These are phyloP conservation scores for Lasiommata megera DNA, from an alignment of 2,888 invertebrate species.

Conservation along the genomic window DNA sequence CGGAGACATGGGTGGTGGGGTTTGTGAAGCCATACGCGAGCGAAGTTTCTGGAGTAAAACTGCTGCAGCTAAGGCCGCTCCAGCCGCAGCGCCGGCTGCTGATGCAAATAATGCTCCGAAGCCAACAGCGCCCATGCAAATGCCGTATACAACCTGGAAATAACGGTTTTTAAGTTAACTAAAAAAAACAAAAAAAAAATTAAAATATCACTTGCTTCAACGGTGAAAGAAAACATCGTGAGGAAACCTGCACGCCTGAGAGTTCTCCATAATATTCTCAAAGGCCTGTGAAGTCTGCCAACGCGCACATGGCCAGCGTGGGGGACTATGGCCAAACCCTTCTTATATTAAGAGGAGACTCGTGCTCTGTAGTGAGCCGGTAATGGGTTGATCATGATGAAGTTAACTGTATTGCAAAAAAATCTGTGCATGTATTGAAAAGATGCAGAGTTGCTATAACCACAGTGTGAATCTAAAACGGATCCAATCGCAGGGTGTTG, in stretches of 20 bases:
- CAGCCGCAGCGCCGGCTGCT: conserved; percentile 92
- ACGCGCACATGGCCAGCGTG: too few species aligned
- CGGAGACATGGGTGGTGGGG: conserved; percentile 60
- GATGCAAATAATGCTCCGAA: conserved; percentile 94
- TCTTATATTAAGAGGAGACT: too few species aligned
- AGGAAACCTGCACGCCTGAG: too few species aligned
- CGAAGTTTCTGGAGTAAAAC: conserved; percentile 90
- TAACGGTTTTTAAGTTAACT: neutral
- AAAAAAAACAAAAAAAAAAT: neutral
- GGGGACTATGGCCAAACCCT: too few species aligned
- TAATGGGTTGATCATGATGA: too few species aligned
- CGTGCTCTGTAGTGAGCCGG: too few species aligned
- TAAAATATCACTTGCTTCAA: neutral
- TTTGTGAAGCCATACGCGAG: conserved; percentile 84
- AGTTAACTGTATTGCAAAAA: too few species aligned
- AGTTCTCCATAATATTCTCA: too few species aligned
- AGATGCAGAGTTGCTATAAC: too few species aligned
- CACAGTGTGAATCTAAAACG: too few species aligned
- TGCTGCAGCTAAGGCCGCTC: conserved; percentile 92
- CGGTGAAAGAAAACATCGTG: neutral
- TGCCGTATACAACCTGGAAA: conserved; percentile 89
- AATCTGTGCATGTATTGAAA: too few species aligned
- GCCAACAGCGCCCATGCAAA: conserved; percentile 94
- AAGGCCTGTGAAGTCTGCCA: neutral
- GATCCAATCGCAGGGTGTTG: too few species aligned